A percentile compares a stretch with the other conserved stretches of the same genome.
These are phyloP conservation scores for Octonoba sinensis DNA, from an alignment of 2,888 invertebrate genomes.

Conservation along the genomic window DNA sequence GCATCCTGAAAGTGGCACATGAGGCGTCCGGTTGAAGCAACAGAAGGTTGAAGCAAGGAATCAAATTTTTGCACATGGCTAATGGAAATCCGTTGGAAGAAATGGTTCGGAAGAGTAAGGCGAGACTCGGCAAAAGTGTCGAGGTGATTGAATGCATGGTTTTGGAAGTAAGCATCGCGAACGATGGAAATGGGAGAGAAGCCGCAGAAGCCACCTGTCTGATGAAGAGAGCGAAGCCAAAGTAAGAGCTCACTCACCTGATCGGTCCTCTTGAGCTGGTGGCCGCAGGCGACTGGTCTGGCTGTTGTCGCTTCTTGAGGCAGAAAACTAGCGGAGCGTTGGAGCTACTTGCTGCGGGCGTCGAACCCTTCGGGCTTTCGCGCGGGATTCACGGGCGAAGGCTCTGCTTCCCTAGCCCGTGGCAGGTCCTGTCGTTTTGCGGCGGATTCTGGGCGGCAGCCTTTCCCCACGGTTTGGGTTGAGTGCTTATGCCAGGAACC, in stretches of 20 bases:
- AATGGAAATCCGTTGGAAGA: no score
- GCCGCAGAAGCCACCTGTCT: constrained; percentile 36
- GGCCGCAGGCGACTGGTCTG: constrained; percentile 34
- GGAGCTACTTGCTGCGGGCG: constrained; percentile 23
- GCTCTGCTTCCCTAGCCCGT: constrained; percentile 19
- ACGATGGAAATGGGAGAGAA: constrained; percentile 1
- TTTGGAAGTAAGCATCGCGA: neutral
- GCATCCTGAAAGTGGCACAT: no score
- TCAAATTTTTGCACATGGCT: no score
- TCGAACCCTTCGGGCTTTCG: constrained; percentile 22
- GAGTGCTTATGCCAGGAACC: constrained; percentile 54
- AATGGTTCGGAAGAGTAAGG: no score
- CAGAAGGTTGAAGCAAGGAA: no score
- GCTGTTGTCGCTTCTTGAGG: neutral
- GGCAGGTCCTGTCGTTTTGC: constrained; percentile 31
- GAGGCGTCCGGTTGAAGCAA: no score
- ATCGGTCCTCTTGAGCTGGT: constrained; percentile 21
- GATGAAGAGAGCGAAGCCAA: constrained; percentile 23
- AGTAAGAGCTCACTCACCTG: constrained; percentile 56
- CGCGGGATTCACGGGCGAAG: constrained; percentile 13
- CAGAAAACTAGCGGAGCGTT: constrained; percentile 48
- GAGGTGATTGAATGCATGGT: neutral
- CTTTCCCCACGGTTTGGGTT: constrained; percentile 58
- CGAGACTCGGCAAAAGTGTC: neutral
- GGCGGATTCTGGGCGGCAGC: constrained; percentile 43